phyloP scores from a whole-genome alignment of 2,113 vertebrate genomes.

The Fulica atra region DNA sequence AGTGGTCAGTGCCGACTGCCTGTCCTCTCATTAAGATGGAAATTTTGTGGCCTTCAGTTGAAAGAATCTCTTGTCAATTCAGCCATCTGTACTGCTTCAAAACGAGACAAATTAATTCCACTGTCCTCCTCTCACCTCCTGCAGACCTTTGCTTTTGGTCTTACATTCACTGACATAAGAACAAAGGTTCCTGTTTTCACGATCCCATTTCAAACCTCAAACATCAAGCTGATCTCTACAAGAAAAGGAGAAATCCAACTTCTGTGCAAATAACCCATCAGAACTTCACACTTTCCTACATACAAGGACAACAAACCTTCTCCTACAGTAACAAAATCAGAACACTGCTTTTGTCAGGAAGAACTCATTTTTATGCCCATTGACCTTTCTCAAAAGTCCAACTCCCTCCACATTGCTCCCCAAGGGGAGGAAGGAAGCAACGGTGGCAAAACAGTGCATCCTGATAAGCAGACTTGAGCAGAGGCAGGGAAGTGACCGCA shows the following conservation, averaged over 20 bases:
- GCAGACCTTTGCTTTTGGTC: neutral
- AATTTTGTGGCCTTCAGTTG: neutral
- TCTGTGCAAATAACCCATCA: neutral
- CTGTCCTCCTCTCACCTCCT: neutral
- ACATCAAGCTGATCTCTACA: neutral
- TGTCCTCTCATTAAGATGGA: neutral
- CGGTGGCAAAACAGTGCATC: neutral
- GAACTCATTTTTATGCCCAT: fast-evolving
- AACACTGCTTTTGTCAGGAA: neutral
- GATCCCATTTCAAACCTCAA: neutral
- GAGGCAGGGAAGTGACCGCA: neutral
- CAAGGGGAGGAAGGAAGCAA: neutral
- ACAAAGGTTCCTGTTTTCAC: neutral
- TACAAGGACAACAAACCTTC: neutral
- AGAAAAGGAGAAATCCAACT: neutral
- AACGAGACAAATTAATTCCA: neutral
- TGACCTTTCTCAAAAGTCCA: neutral
- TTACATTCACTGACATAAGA: neutral
- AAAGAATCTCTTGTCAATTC: neutral
- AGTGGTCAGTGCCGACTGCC: neutral
- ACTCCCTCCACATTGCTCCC: fast-evolving
- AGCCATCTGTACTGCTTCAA: neutral
- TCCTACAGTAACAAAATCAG: neutral
- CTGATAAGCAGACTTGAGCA: neutral
- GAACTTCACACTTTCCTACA: neutral